Percentiles rank a stretch among this genome's conserved stretches.
Conservation (phyloP, 2,113 vertebrate genomes). For the Cololabis saira region DNA sequence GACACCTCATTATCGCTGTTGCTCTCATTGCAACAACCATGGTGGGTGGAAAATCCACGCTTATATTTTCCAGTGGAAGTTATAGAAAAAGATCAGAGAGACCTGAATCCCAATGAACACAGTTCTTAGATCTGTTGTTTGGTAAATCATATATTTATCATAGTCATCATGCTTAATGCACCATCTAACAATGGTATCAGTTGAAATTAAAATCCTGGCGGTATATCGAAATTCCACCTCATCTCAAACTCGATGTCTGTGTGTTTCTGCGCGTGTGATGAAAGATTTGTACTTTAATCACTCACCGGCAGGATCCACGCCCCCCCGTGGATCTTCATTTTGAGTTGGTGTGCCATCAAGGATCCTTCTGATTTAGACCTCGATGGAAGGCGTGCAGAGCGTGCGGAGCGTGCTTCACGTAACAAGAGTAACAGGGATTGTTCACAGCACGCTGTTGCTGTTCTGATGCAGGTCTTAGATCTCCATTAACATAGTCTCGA, state of each 20-base stretch:
- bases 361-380: neutral
- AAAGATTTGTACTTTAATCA: neutral
- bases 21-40: neutral
- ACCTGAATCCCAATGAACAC: neutral
- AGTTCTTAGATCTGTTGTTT: neutral
- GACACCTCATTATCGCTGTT: neutral
- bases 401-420: no score
- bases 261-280: neutral
- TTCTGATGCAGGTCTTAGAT: neutral
- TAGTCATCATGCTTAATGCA: neutral
- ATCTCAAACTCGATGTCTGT: neutral
- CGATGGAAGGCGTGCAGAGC: neutral
- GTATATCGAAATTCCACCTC: neutral
- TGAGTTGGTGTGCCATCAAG: neutral
- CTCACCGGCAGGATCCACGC: neutral
- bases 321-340: no score
- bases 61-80: neutral
- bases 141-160: neutral
- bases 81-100: neutral
- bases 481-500: neutral
- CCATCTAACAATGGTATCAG: neutral
- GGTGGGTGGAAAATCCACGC: neutral
- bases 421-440: neutral
- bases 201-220: neutral
- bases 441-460: no score